Percentiles rank a stretch among this genome's conserved stretches.
phyloP scores from a whole-genome alignment of 2,113 vertebrate species.

The Australoheros scitulus region DNA sequence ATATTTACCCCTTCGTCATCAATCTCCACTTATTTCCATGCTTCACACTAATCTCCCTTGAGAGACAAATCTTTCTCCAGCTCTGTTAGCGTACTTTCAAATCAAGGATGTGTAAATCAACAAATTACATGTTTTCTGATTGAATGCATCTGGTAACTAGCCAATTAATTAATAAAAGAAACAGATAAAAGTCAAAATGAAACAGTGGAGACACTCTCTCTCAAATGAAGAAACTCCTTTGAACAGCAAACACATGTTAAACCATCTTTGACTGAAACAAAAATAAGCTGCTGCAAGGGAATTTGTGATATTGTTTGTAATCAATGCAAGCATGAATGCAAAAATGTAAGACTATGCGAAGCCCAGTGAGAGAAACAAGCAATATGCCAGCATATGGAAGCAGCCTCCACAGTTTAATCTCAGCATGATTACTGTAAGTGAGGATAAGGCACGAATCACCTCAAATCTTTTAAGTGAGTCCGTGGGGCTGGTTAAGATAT shows the following conservation, averaged over 20 bases:
- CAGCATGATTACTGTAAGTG: conserved; percentile 49
- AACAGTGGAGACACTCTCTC: background rate
- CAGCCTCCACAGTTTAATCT: conserved; percentile 20
- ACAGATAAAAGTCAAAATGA: background rate
- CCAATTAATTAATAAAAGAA: background rate
- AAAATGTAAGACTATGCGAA: background rate
- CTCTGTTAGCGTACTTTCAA: background rate
- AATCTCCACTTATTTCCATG: background rate
- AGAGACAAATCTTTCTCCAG: background rate
- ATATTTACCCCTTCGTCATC: background rate
- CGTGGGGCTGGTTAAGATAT: background rate
- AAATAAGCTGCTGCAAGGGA: conserved; percentile 4
- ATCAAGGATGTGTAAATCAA: background rate
- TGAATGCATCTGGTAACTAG: background rate
- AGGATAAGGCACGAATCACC: conserved; percentile 22
- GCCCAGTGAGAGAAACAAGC: background rate
- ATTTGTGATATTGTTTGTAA: background rate
- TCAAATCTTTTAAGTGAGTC: conserved; percentile 39
- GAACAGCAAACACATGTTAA: conserved; percentile 20
- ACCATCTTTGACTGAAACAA: background rate
- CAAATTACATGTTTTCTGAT: background rate
- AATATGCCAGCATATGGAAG: conserved; percentile 10
- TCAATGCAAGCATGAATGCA: background rate
- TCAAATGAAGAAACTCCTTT: background rate
- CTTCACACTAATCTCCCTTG: background rate